Conservation (phyloP, 2,797 vertebrate genomes). For the Poecile montanus region DNA sequence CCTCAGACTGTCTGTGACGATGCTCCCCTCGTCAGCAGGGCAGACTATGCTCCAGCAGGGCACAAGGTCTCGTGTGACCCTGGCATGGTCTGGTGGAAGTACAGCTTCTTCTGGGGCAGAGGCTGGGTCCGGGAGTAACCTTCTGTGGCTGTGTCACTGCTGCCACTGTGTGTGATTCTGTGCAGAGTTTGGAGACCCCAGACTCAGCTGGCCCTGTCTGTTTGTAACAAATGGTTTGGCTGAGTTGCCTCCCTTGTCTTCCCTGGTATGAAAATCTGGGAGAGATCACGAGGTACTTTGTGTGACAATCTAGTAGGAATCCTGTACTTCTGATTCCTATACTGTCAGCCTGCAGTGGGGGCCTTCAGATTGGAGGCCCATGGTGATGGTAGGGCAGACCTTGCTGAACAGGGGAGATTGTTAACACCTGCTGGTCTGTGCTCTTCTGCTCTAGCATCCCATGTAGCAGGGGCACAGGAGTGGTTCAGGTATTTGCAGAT, state of each 20-base stretch:
- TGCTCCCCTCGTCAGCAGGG: accelerated
- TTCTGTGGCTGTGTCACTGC: background rate
- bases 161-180: background rate
- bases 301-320: background rate
- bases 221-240: background rate
- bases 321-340: background rate
- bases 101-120: background rate
- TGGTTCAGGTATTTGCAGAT: background rate
- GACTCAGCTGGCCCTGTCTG: background rate
- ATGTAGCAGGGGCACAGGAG: background rate
- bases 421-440: background rate
- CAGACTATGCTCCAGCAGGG: background rate
- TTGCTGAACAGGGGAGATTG: background rate
- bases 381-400: background rate
- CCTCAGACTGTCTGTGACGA: background rate
- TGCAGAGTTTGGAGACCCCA: background rate
- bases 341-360: background rate
- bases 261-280: accelerated
- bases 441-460: background rate
- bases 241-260: background rate
- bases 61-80: background rate
- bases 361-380: background rate
- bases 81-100: background rate
- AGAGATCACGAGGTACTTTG: accelerated
- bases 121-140: background rate